phyloP scores from a whole-genome alignment of 64 coral and sea anemone genomes.

The Montipora sp. region DNA sequence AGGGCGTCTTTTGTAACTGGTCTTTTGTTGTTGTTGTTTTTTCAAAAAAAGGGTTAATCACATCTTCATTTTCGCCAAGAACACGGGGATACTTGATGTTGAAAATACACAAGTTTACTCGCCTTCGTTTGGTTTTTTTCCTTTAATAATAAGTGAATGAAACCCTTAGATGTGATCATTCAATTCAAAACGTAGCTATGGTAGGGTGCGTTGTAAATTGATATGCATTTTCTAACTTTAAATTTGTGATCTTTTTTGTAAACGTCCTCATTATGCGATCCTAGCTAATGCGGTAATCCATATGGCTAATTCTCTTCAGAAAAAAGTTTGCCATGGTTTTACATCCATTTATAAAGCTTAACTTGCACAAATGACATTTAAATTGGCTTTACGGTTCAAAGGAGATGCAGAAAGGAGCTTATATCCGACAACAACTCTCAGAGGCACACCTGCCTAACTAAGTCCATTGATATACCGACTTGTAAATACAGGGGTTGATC shows the following conservation, averaged over 20 bases:
- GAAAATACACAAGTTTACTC: background rate
- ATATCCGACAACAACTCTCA: background rate
- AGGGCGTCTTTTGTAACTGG: background rate
- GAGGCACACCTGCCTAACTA: background rate
- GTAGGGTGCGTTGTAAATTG: background rate
- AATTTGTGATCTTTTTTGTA: too few species aligned
- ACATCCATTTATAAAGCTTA: background rate
- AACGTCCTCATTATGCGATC: too few species aligned
- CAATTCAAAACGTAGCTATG: background rate
- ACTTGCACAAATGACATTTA: background rate
- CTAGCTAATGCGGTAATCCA: background rate
- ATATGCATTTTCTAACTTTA: background rate
- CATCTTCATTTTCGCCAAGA: background rate
- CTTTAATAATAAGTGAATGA: background rate
- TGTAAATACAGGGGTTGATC: background rate
- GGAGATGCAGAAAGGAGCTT: background rate
- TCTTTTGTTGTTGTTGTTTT: background rate
- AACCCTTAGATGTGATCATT: background rate
- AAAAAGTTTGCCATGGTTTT: background rate
- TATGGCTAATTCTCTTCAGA: background rate
- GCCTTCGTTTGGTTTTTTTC: background rate
- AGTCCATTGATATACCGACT: background rate
- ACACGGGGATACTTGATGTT: background rate
- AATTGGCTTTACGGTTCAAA: background rate
- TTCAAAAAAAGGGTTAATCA: background rate